These are phyloP conservation scores for Callopanchax toddi DNA, from an alignment of 2,113 vertebrate genomes.

Conservation along the genomic window DNA sequence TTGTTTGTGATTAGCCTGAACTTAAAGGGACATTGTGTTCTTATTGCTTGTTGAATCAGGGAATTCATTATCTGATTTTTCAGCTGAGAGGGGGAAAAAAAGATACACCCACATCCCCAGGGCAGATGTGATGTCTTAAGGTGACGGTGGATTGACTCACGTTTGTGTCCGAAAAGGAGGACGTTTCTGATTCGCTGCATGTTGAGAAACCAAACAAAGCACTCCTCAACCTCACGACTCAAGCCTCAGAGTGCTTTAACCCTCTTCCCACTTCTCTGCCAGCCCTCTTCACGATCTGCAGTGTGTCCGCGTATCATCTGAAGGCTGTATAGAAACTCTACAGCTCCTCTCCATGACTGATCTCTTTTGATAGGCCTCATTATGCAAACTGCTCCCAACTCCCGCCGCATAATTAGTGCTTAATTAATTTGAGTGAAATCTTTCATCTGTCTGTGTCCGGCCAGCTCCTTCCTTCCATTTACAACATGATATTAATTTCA, in stretches of 20 bases:
- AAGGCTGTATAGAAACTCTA: constrained; percentile 79
- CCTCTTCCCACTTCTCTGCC: constrained; percentile 51
- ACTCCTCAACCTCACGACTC: constrained; percentile 68
- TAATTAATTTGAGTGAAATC: constrained; percentile 93
- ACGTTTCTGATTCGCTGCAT: constrained; percentile 32
- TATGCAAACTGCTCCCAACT: constrained; percentile 88
- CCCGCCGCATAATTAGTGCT: constrained; percentile 86
- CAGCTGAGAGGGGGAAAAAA: not conserved
- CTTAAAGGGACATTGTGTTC: constrained; percentile 67
- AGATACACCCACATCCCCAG: constrained; percentile 10
- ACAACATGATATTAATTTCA: constrained; percentile 92
- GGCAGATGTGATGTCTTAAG: constrained; percentile 48
- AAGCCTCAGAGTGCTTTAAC: constrained; percentile 59
- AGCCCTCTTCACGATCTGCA: constrained; percentile 50
- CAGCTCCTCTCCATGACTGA: constrained; percentile 70
- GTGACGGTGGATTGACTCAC: constrained; percentile 37
- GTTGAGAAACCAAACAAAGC: constrained; percentile 59
- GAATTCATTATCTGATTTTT: constrained; percentile 65
- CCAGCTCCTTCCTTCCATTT: constrained; percentile 94
- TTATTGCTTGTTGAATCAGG: constrained; percentile 47
- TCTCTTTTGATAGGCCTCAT: constrained; percentile 85
- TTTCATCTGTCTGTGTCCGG: constrained; percentile 91
- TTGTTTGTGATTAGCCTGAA: constrained; percentile 69
- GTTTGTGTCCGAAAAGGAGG: constrained; percentile 22
- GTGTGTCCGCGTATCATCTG: constrained; percentile 47